Evolutionary conservation across 2,888 invertebrate genomes (phyloP).

Genomic region (Cataglyphis albicans): DNA sequence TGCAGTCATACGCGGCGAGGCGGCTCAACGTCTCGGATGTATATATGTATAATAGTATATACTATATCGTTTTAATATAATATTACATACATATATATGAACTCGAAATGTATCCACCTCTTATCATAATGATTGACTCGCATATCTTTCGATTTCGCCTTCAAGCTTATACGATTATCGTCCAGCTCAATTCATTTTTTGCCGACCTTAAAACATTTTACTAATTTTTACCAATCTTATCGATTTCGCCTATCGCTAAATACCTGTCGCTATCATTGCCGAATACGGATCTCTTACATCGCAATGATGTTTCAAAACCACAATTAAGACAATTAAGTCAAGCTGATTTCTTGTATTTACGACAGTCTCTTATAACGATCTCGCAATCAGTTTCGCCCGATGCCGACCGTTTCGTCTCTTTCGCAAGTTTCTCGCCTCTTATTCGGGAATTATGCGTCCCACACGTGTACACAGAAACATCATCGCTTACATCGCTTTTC

Average conservation of each 20-base stretch:
- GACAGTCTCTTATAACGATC: background rate
- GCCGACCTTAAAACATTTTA: background rate
- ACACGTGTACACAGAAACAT: conserved; percentile 74
- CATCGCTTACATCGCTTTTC: conserved; percentile 69
- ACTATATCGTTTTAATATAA: conserved; percentile 25
- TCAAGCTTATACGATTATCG: background rate
- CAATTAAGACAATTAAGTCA: background rate
- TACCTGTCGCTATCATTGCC: background rate
- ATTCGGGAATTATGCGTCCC: conserved; percentile 3
- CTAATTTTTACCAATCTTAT: background rate
- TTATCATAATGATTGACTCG: conserved; percentile 10
- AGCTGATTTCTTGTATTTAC: background rate
- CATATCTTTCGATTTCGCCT: background rate
- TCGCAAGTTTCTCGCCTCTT: background rate
- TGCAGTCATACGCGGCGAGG: background rate
- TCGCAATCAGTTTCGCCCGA: background rate
- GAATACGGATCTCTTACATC: background rate
- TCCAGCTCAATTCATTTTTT: background rate
- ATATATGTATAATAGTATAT: background rate
- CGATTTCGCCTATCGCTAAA: background rate
- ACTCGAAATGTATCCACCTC: conserved; percentile 10
- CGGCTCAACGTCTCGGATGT: conserved; percentile 12
- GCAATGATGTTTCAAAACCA: background rate
- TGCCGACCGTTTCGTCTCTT: conserved; percentile 9
- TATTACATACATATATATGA: conserved; percentile 27